A percentile compares a stretch with the other conserved stretches of the same genome.
Evolutionary conservation across 2,888 invertebrate species (phyloP).

Genomic region (Callyntrura sp.): DNA sequence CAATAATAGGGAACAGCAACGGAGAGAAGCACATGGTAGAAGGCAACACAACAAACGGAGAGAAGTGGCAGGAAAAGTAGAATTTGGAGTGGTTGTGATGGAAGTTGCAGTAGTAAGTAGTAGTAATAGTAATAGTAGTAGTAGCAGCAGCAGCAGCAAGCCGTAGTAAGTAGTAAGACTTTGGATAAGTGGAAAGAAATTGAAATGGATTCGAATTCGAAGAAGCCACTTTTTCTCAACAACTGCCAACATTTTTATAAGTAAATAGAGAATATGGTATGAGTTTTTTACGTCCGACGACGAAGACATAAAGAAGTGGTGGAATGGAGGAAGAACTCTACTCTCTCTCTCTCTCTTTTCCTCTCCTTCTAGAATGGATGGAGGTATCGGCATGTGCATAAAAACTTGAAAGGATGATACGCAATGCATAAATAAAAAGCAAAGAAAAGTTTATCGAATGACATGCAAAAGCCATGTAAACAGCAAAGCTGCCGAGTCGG

Average conservation of each 20-base stretch:
- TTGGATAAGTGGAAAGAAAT: constrained; percentile 20
- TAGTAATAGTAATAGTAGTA: background rate
- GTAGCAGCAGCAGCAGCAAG: background rate
- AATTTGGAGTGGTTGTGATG: too few species aligned
- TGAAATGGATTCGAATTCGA: constrained; percentile 37
- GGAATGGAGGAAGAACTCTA: constrained; percentile 3
- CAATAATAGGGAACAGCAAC: background rate
- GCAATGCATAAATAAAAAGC: constrained; percentile 57
- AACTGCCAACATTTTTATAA: constrained; percentile 34
- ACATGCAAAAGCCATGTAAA: constrained; percentile 55
- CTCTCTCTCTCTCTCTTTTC: too few species aligned
- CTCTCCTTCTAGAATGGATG: too few species aligned
- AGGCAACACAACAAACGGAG: background rate
- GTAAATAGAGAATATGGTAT: background rate
- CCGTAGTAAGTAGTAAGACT: background rate
- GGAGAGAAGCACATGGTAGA: background rate
- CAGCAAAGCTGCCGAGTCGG: constrained; percentile 55
- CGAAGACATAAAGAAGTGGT: background rate
- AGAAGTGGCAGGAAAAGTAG: background rate
- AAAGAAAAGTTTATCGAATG: constrained; percentile 46
- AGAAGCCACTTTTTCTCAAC: constrained; percentile 32
- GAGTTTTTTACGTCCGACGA: background rate
- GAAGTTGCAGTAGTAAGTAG: background rate
- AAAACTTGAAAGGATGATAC: constrained; percentile 59
- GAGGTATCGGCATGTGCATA: constrained; percentile 39